Conservation (phyloP, 2,797 vertebrate genomes). For the Poliocrania exsul region DNA sequence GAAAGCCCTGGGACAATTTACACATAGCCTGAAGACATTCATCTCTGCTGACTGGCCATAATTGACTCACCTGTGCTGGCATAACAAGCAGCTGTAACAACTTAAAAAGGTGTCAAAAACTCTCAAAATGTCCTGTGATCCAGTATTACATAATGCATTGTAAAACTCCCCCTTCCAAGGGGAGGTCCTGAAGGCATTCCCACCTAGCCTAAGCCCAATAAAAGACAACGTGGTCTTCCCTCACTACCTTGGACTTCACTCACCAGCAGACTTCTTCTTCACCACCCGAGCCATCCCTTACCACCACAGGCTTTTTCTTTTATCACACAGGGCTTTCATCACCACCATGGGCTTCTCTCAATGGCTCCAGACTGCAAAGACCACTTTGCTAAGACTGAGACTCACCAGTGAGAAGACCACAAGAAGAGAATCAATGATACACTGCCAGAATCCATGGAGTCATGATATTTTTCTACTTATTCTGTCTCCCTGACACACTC, state of each 20-base stretch:
- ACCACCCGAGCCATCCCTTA: not conserved
- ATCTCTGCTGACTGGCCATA: not conserved
- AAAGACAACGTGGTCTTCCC: not conserved
- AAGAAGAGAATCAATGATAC: not conserved
- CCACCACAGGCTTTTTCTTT: not conserved
- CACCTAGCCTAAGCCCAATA: not conserved
- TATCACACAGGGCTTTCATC: no score
- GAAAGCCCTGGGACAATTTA: not conserved
- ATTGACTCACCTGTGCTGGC: not conserved
- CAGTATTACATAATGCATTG: not conserved
- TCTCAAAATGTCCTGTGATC: not conserved
- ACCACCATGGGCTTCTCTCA: not conserved
- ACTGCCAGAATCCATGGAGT: not conserved
- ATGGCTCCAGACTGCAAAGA: not conserved
- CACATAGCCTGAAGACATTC: not conserved
- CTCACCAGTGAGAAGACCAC: not conserved
- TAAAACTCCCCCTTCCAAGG: not conserved
- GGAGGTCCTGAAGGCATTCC: not conserved
- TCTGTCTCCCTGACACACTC: not conserved
- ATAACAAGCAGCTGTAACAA: not conserved
- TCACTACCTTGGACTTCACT: not conserved
- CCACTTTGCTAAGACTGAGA: not conserved
- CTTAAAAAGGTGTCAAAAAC: not conserved
- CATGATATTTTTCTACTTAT: not conserved
- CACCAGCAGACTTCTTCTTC: not conserved